Conservation (phyloP, 53 echinoderm and acorn worm species). For the Echinometra lucunter region DNA sequence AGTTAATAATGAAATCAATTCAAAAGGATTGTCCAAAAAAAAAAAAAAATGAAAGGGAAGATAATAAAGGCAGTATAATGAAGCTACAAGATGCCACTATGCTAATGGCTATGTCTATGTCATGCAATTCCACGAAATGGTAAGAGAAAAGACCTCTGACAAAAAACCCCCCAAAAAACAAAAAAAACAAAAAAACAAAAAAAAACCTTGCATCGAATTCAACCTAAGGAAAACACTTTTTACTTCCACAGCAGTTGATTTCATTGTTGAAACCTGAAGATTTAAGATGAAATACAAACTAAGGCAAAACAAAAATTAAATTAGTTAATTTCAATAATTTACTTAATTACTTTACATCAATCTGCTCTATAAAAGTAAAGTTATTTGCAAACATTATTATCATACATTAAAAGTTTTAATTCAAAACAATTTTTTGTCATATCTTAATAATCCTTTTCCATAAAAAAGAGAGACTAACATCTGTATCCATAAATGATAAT, state of each 20-base stretch:
- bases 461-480: not conserved
- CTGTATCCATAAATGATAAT: not conserved
- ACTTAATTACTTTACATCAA: not conserved
- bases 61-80: too few species aligned
- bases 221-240: not conserved
- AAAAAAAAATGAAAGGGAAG: too few species aligned
- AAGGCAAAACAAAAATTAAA: not conserved
- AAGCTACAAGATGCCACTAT: too few species aligned
- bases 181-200: not conserved
- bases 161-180: not conserved
- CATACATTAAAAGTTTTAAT: not conserved
- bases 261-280: not conserved
- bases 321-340: not conserved
- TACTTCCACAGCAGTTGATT: not conserved
- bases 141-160: too few species aligned
- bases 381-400: not conserved
- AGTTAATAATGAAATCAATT: too few species aligned
- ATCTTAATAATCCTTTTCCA: not conserved
- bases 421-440: not conserved
- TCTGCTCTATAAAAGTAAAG: not conserved
- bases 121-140: not conserved
- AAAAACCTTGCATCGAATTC: not conserved
- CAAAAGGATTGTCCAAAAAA: too few species aligned
- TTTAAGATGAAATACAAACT: not conserved
- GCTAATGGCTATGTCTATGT: not conserved